Evolutionary conservation across 23 tunicate genomes (phyloP).

Genomic region (Trididemnum clinides): DNA sequence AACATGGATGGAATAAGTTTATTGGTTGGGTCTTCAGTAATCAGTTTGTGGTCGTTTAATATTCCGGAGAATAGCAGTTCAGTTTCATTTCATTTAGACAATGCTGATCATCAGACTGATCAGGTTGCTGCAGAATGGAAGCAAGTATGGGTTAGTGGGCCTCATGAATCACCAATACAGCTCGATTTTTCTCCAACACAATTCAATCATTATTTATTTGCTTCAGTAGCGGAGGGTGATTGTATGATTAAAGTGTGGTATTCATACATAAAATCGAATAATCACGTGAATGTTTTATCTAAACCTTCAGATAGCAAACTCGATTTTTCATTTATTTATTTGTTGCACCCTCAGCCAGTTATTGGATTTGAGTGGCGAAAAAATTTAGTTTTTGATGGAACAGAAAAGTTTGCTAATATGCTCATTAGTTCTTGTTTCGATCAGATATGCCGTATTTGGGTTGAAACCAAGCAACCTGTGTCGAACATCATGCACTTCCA

Average conservation of each 20-base stretch:
- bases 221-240: conserved; percentile 67
- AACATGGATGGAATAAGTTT: conserved; percentile 35
- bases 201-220: conserved; percentile 50
- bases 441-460: conserved; percentile 90
- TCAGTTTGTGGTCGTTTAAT: conserved; percentile 43
- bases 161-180: conserved; percentile 54
- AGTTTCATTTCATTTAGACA: conserved; percentile 34
- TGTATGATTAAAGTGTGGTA: conserved; percentile 94
- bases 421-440: conserved; percentile 82
- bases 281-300: conserved; percentile 1
- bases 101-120: neutral
- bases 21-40: conserved; percentile 45
- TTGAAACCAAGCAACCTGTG: conserved; percentile 69
- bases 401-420: conserved; percentile 53
- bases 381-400: conserved; percentile 43
- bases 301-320: neutral
- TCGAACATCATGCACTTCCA: conserved; percentile 32
- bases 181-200: conserved; percentile 62
- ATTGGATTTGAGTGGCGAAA: conserved; percentile 89
- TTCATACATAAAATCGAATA: neutral
- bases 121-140: conserved; percentile 34
- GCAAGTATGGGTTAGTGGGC: conserved; percentile 57
- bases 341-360: conserved; percentile 84
- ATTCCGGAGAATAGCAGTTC: neutral
- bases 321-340: conserved; percentile 74